Base-by-base conservation (phyloP, 2,797 vertebrate genomes). In the Anas bahamensis region DNA sequence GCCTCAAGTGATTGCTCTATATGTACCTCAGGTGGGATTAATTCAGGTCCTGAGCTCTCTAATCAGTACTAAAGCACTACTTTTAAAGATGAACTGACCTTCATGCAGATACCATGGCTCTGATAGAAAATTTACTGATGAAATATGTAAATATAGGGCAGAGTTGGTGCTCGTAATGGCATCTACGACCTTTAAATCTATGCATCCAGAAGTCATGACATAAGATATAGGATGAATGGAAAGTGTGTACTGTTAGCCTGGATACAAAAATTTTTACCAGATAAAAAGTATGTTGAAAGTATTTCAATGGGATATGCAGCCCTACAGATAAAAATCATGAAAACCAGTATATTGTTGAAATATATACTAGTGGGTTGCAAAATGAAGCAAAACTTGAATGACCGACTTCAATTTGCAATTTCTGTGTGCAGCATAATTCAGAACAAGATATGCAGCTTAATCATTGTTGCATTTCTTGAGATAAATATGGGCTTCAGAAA, bases 81-180 rank as follows among this genome's bases (percentile, higher is more conserved):
- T 83, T 87, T 85, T 39, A 77, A 64, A 93, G 35, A 37, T 4
- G 2, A 6, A 7, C 6, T 50, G 1, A 66, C 26, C 60, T 88
- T 79, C 57, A 55, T 0, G 0, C 8, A 64, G 48, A 29, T 60
- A 7, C 7, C 6, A 24, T 24, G 5, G 6, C 24, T 35, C 33
- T 48, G 16, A n/a, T 29, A 61, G 19, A 89, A 77, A 93, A 89
- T 59, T 46, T 74, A 19, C 6, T 26, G 10, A 4, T 48, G 29
- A 53, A 77, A 57, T 23, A 33, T 7, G 33, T 56, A 70, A 4
- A 56, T 5, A 16, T 6, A 35, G 14, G 33, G 12, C 44, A 77
- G 39, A 57, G 5, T 35, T 68, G 19, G 13, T 39, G 17, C 56
- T 82, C 7, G 28, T 19, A 46, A 21, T 8, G 10, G 8, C 23